These are phyloP conservation scores for Anoura caudifer DNA, from an alignment of 2,113 vertebrate genomes.

Conservation along the genomic window DNA sequence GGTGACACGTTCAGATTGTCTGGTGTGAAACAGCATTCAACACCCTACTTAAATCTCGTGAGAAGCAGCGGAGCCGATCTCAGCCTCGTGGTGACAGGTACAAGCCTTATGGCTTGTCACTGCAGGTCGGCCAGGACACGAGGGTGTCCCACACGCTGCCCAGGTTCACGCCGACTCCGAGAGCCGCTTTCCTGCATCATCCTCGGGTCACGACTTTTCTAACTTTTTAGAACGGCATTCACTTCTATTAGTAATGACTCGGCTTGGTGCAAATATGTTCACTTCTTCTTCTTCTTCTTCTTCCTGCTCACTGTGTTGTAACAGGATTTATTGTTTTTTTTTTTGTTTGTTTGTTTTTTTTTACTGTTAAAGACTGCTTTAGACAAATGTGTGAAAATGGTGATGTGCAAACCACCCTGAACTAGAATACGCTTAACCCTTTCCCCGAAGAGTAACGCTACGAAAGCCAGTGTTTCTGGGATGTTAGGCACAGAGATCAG, in stretches of 20 bases:
- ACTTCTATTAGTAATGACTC: background rate
- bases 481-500: background rate
- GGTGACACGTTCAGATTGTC: slow-evolving; percentile 36
- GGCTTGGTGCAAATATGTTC: fast-evolving
- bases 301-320: background rate
- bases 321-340: background rate
- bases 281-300: too few relatives aligned
- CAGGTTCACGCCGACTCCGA: background rate
- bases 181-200: slow-evolving; percentile 2
- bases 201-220: slow-evolving; percentile 4
- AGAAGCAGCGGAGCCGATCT: slow-evolving; percentile 59
- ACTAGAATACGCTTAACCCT: background rate
- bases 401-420: background rate
- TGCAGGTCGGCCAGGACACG: slow-evolving; percentile 40
- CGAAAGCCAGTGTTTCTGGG: background rate
- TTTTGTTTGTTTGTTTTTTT: background rate
- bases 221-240: background rate
- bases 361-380: background rate
- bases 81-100: slow-evolving; percentile 71
- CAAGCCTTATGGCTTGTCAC: slow-evolving; percentile 67
- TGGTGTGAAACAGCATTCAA: slow-evolving; percentile 67
- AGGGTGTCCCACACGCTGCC: background rate
- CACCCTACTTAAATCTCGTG: slow-evolving; percentile 56
- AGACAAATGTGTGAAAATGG: background rate
- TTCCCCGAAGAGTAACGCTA: background rate